Percentiles rank a stretch among this genome's conserved stretches.
phyloP scores from a whole-genome alignment of 2,113 vertebrate genomes.

The Gorsachius goisagi region DNA sequence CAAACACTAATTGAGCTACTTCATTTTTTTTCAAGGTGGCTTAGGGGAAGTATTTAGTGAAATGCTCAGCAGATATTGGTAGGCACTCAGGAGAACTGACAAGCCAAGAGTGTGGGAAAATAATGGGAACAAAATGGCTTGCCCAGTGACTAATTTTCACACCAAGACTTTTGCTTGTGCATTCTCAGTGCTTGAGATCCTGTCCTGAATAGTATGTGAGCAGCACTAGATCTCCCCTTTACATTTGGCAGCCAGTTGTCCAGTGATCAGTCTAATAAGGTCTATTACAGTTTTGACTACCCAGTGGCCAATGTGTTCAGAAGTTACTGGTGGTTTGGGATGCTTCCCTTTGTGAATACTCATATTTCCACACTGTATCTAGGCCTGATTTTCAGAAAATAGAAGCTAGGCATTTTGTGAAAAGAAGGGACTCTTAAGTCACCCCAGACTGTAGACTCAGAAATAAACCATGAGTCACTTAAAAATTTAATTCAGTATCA shows the following conservation, averaged over 20 bases:
- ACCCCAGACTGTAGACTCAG: not conserved
- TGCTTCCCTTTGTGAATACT: not conserved
- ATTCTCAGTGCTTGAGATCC: not conserved
- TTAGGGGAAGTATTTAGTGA: not conserved
- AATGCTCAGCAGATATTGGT: not conserved
- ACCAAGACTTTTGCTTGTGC: not conserved
- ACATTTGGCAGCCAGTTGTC: rapidly evolving
- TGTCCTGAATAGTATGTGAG: not conserved
- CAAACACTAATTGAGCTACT: not conserved
- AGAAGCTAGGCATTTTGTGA: not conserved
- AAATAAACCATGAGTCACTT: slow-evolving; percentile 11
- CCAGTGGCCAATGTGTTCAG: not conserved
- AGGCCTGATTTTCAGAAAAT: not conserved
- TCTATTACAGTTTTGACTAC: not conserved
- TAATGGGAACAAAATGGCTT: not conserved
- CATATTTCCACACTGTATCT: not conserved
- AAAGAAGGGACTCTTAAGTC: not conserved
- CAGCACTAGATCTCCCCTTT: not conserved
- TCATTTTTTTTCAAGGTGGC: not conserved
- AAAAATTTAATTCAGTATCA: not conserved
- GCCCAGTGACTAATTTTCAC: not conserved
- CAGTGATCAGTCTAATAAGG: not conserved
- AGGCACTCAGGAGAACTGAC: not conserved
- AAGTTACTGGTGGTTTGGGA: not conserved
- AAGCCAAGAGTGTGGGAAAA: not conserved